Percentiles rank a stretch among this genome's conserved stretches.
Evolutionary conservation across 2,888 invertebrate species (phyloP).

Genomic region (Amblyteles armatorius): DNA sequence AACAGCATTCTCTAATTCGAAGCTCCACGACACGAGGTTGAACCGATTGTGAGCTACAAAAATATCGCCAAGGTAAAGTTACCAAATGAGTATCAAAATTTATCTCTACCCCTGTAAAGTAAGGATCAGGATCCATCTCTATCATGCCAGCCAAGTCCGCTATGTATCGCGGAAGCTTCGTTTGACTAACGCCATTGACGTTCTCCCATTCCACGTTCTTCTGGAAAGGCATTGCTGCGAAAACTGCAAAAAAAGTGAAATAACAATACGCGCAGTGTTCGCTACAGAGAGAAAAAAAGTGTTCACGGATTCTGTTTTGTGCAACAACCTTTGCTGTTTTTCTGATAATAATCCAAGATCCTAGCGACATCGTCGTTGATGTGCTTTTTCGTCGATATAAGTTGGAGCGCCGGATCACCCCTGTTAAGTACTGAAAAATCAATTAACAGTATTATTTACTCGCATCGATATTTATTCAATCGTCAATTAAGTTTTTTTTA

Average conservation of each 20-base stretch:
- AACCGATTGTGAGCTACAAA: background rate
- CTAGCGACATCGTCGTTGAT: constrained; percentile 76
- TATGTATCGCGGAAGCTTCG: constrained; percentile 76
- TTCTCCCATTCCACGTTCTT: constrained; percentile 72
- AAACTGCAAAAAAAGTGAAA: constrained; percentile 68
- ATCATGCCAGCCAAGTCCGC: constrained; percentile 79
- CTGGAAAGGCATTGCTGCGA: constrained; percentile 64
- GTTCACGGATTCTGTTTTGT: background rate
- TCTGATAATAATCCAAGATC: constrained; percentile 74
- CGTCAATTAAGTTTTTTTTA: background rate
- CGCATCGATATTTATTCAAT: background rate
- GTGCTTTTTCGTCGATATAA: constrained; percentile 75
- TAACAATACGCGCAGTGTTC: background rate
- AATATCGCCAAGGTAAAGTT: background rate
- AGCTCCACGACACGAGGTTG: background rate
- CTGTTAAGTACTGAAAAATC: constrained; percentile 72
- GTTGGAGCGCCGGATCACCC: constrained; percentile 78
- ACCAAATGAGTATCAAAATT: constrained; percentile 3
- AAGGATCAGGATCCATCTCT: constrained; percentile 81
- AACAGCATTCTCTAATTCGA: no score
- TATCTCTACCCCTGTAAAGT: constrained; percentile 79
- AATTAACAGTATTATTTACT: background rate
- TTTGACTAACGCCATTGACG: constrained; percentile 33
- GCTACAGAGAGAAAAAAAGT: background rate
- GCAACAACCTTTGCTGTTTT: constrained; percentile 71